Conservation (phyloP, 1,140 invertebrate species). For the Euglossa dilemma region DNA sequence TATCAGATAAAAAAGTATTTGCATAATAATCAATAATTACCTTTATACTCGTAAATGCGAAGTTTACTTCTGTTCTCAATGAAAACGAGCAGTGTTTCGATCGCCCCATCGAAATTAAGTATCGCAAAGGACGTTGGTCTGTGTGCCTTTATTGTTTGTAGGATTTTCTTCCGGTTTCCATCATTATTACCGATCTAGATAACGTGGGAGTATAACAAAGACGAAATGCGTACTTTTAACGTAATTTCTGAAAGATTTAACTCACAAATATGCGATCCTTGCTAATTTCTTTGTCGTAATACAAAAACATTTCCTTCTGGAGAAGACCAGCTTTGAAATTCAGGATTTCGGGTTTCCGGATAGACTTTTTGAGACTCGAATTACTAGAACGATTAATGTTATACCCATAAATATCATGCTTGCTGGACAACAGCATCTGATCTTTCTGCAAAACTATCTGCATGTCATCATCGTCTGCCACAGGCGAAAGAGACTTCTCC, state of each 20-base stretch:
- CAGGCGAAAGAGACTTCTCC: background rate
- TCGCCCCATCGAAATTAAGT: constrained; percentile 65
- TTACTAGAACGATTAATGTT: constrained; percentile 5
- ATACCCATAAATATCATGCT: constrained; percentile 39
- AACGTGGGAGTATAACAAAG: background rate
- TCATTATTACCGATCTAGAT: constrained; percentile 56
- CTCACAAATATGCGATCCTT: constrained; percentile 71
- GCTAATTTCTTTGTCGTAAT: constrained; percentile 61
- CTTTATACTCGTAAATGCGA: constrained; percentile 72
- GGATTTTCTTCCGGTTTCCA: constrained; percentile 44
- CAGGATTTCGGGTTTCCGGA: constrained; percentile 25
- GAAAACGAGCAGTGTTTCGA: constrained; percentile 72
- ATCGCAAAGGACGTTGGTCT: constrained; percentile 65
- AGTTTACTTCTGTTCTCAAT: constrained; percentile 67
- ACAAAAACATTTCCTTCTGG: constrained; percentile 62
- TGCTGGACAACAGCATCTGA: constrained; percentile 41
- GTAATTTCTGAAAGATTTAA: background rate
- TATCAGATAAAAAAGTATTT: background rate
- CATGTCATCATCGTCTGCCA: background rate
- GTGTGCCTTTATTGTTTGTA: constrained; percentile 65
- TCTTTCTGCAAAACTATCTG: constrained; percentile 46
- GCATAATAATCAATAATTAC: constrained; percentile 35
- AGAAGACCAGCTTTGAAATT: constrained; percentile 65
- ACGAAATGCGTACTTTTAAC: background rate
- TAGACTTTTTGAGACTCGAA: constrained; percentile 25